Percentiles rank a stretch among this genome's conserved stretches.
Evolutionary conservation across 2,797 vertebrate genomes (phyloP).

Genomic region (Tragelaphus eurycerus): DNA sequence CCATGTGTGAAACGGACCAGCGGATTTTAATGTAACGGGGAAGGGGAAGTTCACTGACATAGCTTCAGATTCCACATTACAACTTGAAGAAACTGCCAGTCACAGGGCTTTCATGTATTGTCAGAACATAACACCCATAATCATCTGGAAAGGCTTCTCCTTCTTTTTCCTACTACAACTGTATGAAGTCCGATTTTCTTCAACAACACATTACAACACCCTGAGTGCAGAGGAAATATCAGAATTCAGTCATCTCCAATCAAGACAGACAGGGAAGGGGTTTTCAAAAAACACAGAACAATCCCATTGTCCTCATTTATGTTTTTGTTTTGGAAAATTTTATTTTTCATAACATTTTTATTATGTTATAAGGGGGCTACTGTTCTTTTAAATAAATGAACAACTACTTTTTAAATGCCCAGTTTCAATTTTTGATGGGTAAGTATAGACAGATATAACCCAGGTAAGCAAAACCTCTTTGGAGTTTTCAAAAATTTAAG

Average conservation of each 20-base stretch:
- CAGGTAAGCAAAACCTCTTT: background rate
- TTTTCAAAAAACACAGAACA: background rate
- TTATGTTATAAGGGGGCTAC: fast-evolving
- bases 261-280: background rate
- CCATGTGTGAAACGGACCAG: fast-evolving
- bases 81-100: background rate
- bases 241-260: background rate
- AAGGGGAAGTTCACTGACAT: fast-evolving
- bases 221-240: background rate
- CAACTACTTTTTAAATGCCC: background rate
- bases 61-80: background rate
- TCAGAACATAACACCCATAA: background rate
- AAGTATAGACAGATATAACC: background rate
- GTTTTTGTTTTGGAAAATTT: background rate
- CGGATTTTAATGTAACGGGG: fast-evolving
- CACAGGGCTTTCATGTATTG: background rate
- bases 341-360: background rate
- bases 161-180: background rate
- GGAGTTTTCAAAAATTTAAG: background rate
- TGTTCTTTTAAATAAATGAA: background rate
- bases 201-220: background rate
- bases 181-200: background rate
- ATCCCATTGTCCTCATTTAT: background rate
- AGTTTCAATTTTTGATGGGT: background rate
- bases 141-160: background rate